Evolutionary conservation across 2,888 invertebrate species (phyloP).

Genomic region (Strigamia maritima): DNA sequence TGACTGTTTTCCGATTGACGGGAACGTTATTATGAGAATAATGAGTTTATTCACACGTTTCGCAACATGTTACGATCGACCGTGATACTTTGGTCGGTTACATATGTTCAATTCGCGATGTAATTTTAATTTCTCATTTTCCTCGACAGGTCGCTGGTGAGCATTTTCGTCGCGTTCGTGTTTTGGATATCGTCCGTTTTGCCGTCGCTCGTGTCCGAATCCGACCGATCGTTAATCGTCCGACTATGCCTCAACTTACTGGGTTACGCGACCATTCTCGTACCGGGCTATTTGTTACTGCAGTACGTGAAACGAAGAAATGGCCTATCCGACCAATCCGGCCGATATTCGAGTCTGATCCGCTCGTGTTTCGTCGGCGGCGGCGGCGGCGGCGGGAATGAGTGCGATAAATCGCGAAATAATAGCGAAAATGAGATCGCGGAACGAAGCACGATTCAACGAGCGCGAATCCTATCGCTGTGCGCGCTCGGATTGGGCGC

Average conservation of each 20-base stretch:
- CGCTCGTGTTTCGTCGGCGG: slow-evolving; percentile 36
- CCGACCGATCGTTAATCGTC: slow-evolving; percentile 70
- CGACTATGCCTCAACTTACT: slow-evolving; percentile 74
- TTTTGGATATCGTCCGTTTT: background rate
- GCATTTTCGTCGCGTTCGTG: background rate
- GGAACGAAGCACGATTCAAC: slow-evolving; percentile 58
- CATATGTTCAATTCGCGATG: no score
- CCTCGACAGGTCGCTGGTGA: background rate
- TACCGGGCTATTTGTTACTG: slow-evolving; percentile 79
- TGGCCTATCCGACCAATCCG: no score
- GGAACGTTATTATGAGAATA: no score
- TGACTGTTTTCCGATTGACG: no score
- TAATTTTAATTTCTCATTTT: background rate
- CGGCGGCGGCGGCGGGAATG: background rate
- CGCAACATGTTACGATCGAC: no score
- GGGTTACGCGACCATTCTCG: slow-evolving; percentile 81
- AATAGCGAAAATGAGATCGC: background rate
- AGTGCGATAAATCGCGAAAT: no score
- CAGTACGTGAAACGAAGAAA: slow-evolving; percentile 58
- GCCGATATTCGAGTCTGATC: background rate
- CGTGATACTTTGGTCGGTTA: no score
- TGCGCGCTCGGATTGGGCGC: slow-evolving; percentile 86
- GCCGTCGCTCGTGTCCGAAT: no score
- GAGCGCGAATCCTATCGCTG: slow-evolving; percentile 63
- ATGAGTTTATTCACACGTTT: no score